Percentiles rank a stretch among this genome's conserved stretches.
These are phyloP conservation scores for Agrotis exclamationis DNA, from an alignment of 2,888 invertebrate species.

Conservation along the genomic window DNA sequence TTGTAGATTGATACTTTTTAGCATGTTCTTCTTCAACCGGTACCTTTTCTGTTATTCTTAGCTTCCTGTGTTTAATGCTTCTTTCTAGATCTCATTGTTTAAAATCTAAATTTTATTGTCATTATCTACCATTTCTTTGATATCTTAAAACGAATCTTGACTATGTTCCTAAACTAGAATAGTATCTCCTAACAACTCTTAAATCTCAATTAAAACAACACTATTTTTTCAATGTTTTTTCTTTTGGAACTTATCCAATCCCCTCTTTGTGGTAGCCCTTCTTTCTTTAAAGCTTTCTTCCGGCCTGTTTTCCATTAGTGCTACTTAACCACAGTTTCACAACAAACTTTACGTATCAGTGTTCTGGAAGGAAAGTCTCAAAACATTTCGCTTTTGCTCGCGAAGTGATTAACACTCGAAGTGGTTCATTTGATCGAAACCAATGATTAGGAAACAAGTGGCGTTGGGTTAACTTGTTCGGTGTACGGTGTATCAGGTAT, in stretches of 20 bases:
- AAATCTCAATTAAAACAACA: too few relatives aligned
- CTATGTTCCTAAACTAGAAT: background rate
- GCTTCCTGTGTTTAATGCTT: too few relatives aligned
- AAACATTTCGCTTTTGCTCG: constrained; percentile 62
- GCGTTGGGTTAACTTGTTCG: constrained; percentile 45
- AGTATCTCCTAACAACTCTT: too few relatives aligned
- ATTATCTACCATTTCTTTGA: too few relatives aligned
- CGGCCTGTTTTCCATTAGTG: constrained; percentile 15
- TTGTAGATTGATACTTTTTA: background rate
- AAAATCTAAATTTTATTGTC: too few relatives aligned
- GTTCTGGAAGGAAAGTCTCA: constrained; percentile 59
- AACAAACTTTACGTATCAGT: constrained; percentile 37
- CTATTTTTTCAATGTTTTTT: background rate
- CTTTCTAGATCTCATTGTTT: too few relatives aligned
- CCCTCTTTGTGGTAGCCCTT: background rate
- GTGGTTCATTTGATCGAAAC: constrained; percentile 77
- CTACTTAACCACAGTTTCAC: constrained; percentile 46
- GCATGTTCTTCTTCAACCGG: background rate
- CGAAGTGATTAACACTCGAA: constrained; percentile 81
- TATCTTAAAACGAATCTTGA: background rate
- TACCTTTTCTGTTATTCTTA: too few relatives aligned
- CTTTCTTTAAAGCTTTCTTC: constrained; percentile 1
- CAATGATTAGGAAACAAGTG: constrained; percentile 57
- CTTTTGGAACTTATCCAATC: background rate
- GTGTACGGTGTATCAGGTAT: constrained; percentile 28